A percentile compares a stretch with the other conserved stretches of the same genome.
Evolutionary conservation across 2,113 vertebrate species (phyloP).

Genomic region (Callithrix jacchus): DNA sequence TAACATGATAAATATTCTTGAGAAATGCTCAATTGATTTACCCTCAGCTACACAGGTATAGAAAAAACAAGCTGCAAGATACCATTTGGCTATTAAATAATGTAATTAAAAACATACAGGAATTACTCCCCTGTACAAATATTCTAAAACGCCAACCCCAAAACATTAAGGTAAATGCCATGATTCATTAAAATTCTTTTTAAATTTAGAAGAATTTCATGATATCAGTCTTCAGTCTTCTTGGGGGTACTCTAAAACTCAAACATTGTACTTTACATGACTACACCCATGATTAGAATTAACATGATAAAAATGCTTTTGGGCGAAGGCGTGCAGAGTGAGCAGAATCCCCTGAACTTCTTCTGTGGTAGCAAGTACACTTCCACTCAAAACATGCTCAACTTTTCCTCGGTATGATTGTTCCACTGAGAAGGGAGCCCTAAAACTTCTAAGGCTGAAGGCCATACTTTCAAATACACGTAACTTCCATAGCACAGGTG

Average conservation of each 20-base stretch:
- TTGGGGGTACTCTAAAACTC: neutral
- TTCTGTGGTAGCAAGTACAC: rapidly evolving
- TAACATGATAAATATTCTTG: neutral
- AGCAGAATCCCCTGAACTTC: neutral
- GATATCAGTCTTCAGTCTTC: neutral
- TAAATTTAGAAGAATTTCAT: neutral
- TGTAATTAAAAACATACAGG: neutral
- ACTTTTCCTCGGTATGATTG: neutral
- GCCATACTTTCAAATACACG: neutral
- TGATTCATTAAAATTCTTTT: neutral
- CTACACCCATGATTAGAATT: too few relatives aligned
- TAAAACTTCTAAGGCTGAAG: rapidly evolving
- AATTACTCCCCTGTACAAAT: neutral
- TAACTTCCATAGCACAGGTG: neutral
- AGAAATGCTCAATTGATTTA: neutral
- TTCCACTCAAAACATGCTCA: neutral
- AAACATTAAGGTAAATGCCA: neutral
- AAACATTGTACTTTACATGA: neutral
- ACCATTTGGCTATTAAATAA: neutral
- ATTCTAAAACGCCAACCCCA: neutral
- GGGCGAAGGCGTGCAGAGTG: rapidly evolving
- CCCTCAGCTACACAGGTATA: neutral
- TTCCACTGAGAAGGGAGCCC: neutral
- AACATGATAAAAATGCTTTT: neutral
- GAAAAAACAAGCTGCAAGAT: neutral